Base-by-base conservation (phyloP, 2,797 vertebrate genomes). In the Rallus crepitans region DNA sequence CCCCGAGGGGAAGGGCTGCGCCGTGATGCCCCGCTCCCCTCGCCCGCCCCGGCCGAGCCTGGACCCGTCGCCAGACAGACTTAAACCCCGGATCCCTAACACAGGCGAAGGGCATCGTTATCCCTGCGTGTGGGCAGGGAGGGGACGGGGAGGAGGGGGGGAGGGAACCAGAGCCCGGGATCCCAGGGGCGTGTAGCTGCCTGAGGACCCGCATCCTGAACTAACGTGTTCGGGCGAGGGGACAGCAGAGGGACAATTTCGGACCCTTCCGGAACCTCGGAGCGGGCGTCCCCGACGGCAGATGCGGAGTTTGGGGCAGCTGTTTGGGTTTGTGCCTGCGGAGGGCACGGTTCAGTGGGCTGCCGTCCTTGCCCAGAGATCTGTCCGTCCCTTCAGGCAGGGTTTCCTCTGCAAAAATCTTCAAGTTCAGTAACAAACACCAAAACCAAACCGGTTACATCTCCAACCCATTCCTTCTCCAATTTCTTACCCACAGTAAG, bases 371-470 rank as follows among this genome's bases (percentile, higher is more conserved):
- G 40, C 5, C 5, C 5, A n/a, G 19, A 68, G 39, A 50, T 2
- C 57, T n/a, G 31, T 15, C 31, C 2, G 50, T 21, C 39, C 17
- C 53, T 40, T 53, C 16, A 59, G 72, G 25, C 16, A 11, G 12
- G 19, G 9, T 61, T 92, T 90, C 75, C 55, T 86, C 14, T 42
- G 63, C 37, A 48, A 95, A 96, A 91, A 70, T 66, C n/a, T 28
- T 33, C 21, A 14, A 13, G 14, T 40, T 86, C 60, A 39, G 42
- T 6, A 31, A 37, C 2, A 61, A 86, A 55, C 65, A 76, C 39
- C 57, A 61, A 80, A 87, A 87, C 1, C 37, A 42, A 33, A 83
- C 37, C 37, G 37, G 37, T 37, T 37, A 55, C 5, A 1, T 24
- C 33, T 72, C 89, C 78, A 92, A 60, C 42, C n/a, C 27, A 8